Conservation (phyloP, 2,113 vertebrate genomes). For the Strigops habroptila region DNA sequence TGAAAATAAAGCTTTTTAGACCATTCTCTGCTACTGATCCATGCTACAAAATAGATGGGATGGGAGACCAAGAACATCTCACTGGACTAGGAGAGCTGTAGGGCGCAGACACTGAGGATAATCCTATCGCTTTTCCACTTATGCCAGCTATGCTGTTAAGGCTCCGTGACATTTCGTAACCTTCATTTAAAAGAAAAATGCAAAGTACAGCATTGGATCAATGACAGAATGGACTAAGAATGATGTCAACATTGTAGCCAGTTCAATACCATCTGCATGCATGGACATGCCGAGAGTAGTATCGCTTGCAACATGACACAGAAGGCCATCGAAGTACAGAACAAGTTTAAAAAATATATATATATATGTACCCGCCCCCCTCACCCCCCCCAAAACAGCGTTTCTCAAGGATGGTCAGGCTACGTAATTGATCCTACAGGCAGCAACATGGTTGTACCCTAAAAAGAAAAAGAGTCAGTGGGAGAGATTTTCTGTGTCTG, state of each 20-base stretch:
- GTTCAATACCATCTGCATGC: constrained; percentile 76
- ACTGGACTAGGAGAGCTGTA: constrained; percentile 88
- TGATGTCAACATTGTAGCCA: constrained; percentile 70
- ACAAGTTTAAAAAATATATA: not conserved
- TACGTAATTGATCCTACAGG: constrained; percentile 43
- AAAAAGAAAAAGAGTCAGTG: constrained; percentile 20
- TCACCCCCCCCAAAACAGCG: not conserved
- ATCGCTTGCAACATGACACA: constrained; percentile 68
- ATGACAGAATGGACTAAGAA: constrained; percentile 85
- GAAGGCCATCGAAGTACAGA: constrained; percentile 37
- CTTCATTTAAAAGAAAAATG: constrained; percentile 88
- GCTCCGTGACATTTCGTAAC: constrained; percentile 89
- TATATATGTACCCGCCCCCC: not conserved
- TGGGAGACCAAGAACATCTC: constrained; percentile 88
- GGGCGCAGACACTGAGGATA: constrained; percentile 84
- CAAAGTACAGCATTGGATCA: constrained; percentile 75
- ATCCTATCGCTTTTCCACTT: constrained; percentile 83
- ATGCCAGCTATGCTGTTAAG: constrained; percentile 86
- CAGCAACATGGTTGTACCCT: constrained; percentile 38
- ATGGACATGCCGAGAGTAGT: constrained; percentile 75
- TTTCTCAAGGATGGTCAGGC: constrained; percentile 19
- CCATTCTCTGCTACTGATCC: constrained; percentile 72
- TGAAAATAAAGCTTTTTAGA: constrained; percentile 71
- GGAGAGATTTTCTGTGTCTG: not conserved
- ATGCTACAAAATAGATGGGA: constrained; percentile 88